Percentiles rank a stretch among this genome's conserved stretches.
Conservation (phyloP, 2,888 invertebrate genomes). For the Eudasyphora cyanicolor region DNA sequence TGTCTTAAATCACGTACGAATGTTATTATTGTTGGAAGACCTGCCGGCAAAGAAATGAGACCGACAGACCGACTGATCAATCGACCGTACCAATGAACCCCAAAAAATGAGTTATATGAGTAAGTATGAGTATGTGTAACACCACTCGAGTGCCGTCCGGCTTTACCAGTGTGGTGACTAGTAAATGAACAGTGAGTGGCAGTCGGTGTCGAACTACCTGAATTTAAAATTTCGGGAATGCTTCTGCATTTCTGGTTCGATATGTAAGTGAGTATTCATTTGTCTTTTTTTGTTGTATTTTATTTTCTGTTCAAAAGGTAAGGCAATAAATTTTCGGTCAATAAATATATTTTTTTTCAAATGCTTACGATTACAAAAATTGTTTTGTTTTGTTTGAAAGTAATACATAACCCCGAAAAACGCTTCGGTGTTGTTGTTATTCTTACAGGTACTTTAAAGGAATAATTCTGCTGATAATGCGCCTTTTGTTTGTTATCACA, state of each 20-base stretch:
- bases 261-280: background rate
- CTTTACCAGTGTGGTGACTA: no score
- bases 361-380: slow-evolving; percentile 40
- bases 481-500: slow-evolving; percentile 30
- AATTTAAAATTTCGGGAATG: slow-evolving; percentile 1
- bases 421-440: background rate
- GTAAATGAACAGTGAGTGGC: background rate
- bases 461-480: slow-evolving; percentile 33
- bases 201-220: slow-evolving; percentile 20
- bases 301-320: background rate
- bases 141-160: background rate
- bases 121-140: background rate
- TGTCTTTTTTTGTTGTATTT: no score
- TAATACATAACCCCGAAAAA: slow-evolving; percentile 15
- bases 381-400: slow-evolving; percentile 2
- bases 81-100: background rate
- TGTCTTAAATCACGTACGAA: slow-evolving; percentile 43
- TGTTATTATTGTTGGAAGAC: slow-evolving; percentile 10
- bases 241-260: slow-evolving; percentile 28
- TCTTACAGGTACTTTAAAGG: background rate
- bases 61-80: background rate
- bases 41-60: background rate
- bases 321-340: slow-evolving; percentile 33
- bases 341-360: slow-evolving; percentile 27
- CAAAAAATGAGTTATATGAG: background rate